These are phyloP conservation scores for Pantherophis vulpinus DNA, from an alignment of 2,797 vertebrate genomes.

Conservation along the genomic window DNA sequence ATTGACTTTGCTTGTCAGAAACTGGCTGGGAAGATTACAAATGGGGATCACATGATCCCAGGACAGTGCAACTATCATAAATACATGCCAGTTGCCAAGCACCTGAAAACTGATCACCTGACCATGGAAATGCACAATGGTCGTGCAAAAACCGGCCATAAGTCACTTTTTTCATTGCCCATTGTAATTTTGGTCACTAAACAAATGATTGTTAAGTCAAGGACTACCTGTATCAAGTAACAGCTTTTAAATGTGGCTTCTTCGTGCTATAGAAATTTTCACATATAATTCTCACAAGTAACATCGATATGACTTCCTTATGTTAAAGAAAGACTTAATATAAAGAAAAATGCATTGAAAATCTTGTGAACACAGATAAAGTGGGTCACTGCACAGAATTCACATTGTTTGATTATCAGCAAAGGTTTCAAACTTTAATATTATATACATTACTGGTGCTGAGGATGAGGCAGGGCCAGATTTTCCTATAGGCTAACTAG, in stretches of 20 bases:
- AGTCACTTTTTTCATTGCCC: neutral
- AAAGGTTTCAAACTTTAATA: conserved; percentile 25
- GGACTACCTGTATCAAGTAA: neutral
- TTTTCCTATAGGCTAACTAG: too few relatives aligned
- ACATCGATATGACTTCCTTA: conserved; percentile 36
- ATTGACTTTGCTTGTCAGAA: too few relatives aligned
- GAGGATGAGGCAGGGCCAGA: neutral
- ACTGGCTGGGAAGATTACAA: too few relatives aligned
- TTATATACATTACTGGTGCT: neutral
- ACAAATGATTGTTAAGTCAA: neutral
- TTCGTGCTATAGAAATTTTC: conserved; percentile 30
- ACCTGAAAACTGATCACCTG: neutral
- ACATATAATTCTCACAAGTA: conserved; percentile 32
- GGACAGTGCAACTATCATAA: too few relatives aligned
- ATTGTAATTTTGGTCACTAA: neutral
- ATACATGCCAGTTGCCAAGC: neutral
- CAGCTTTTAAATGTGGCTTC: conserved; percentile 19
- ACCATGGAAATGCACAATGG: neutral
- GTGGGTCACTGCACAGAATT: neutral
- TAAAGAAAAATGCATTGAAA: neutral
- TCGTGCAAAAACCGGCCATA: neutral
- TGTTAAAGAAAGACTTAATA: conserved; percentile 13
- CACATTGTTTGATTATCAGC: neutral
- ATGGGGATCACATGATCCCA: neutral
- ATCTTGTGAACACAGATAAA: conserved; percentile 6